Base-by-base conservation (phyloP, 2,797 vertebrate genomes). In the Mus minutoides region DNA sequence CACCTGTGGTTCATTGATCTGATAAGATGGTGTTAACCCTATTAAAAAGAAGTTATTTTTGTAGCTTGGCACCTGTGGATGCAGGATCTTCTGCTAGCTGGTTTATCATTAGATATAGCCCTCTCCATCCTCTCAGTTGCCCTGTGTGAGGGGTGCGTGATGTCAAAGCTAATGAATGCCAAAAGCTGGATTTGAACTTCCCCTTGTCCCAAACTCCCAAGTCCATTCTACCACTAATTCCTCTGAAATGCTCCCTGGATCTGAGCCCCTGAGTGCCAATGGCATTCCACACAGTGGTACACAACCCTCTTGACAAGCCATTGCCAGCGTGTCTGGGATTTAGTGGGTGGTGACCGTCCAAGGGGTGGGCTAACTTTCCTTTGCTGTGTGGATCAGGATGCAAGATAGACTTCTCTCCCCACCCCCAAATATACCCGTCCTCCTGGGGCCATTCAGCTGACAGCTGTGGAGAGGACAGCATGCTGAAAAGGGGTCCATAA, bases 401-500 rank as follows among this genome's bases (percentile, higher is more conserved):
- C 90, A 80, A 22, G 88, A 92, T 37, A 21, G 71, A 40, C 56
- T 69, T 21, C 75, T 67, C 62, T 75, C 84, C 77, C 67, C 26
- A 31, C 92, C 67, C 80, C 94, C 56, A 12, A 83, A 73, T 80
- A 92, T 73, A 90, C 92, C 91, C 12, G 46, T 95, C 92, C 97
- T 96, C 96, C 95, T 94, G 96, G 95, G 95, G 96, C 97, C 96
- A 43, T 96, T 97, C 87, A 97, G 94, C 86, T 98, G 97, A 97
- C 97, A 98, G 97, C 97, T 98, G 97, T 88, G 14, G 92, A 64
- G 76, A 92, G 97, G 97, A 97, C 92, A 96, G 96, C 80, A 90
- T 90, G 96, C 97, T 95, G 97, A 93, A 95, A 86, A 94, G 82
- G 77, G 93, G 90, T 49, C 88, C 94, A 82, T 88, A 94, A 98